phyloP scores from a whole-genome alignment of 2,113 vertebrate species.

The Poicephalus meyeri region DNA sequence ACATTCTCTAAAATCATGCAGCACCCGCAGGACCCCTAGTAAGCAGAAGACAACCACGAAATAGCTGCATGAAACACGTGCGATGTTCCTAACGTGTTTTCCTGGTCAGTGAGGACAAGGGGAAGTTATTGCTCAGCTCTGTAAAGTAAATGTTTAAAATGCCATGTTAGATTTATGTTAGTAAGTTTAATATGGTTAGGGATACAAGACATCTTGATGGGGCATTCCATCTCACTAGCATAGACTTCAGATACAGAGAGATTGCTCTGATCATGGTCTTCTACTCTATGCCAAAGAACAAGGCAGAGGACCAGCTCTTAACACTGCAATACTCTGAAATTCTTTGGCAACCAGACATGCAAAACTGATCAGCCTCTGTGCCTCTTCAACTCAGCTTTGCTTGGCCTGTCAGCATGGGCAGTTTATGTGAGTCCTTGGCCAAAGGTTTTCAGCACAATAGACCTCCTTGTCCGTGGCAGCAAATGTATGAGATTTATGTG shows the following conservation, averaged over 20 bases:
- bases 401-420: background rate
- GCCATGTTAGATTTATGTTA: background rate
- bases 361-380: background rate
- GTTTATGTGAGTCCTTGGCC: background rate
- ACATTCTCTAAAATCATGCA: background rate
- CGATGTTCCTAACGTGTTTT: background rate
- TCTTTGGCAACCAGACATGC: background rate
- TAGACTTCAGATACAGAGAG: background rate
- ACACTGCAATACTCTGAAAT: background rate
- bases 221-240: background rate
- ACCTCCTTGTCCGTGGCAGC: background rate
- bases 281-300: background rate
- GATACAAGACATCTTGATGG: background rate
- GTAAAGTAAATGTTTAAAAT: background rate
- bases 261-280: background rate
- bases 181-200: background rate
- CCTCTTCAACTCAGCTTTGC: background rate
- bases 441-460: background rate
- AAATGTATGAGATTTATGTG: background rate
- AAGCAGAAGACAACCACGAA: background rate
- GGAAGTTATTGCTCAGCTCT: background rate
- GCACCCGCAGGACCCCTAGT: background rate
- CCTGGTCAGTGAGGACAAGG: background rate
- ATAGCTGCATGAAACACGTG: background rate
- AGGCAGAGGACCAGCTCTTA: background rate